Conservation (phyloP, 2,888 invertebrate species). For the Agriopis leucophaearia region DNA sequence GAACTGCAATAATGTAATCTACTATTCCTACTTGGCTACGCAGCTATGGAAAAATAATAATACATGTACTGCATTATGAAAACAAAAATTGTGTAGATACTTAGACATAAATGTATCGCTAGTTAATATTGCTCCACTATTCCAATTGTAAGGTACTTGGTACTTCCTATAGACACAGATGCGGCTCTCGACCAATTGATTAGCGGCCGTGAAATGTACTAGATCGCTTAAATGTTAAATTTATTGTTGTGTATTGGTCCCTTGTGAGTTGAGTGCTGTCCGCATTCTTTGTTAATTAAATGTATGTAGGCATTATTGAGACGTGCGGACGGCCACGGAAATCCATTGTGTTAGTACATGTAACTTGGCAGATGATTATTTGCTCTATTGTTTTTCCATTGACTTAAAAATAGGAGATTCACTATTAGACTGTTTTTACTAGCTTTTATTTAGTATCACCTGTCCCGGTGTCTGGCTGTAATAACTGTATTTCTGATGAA, state of each 20-base stretch:
- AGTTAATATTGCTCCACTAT: conserved; percentile 14
- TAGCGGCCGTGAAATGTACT: conserved; percentile 9
- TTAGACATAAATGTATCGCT: conserved; percentile 4
- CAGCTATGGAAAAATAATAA: no score
- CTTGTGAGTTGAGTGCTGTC: background rate
- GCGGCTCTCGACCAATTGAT: conserved; percentile 23
- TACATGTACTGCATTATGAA: no score
- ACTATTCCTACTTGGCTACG: no score
- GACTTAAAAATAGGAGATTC: no score
- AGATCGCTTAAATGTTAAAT: conserved; percentile 14
- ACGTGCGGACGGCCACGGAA: background rate
- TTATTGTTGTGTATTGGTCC: conserved; percentile 15
- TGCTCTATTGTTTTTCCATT: no score
- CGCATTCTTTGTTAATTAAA: conserved; percentile 24
- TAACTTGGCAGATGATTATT: background rate
- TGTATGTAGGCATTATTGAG: background rate
- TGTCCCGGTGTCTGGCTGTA: no score
- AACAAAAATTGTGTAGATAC: no score
- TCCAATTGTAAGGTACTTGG: conserved; percentile 1
- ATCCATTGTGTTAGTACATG: background rate
- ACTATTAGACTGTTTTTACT: no score
- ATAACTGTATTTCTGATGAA: no score
- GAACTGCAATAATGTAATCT: no score
- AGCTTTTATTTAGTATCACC: no score
- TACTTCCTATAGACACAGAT: conserved; percentile 1